Base-by-base conservation (phyloP, 2,888 invertebrate species). In the Polydesmus complanatus region DNA sequence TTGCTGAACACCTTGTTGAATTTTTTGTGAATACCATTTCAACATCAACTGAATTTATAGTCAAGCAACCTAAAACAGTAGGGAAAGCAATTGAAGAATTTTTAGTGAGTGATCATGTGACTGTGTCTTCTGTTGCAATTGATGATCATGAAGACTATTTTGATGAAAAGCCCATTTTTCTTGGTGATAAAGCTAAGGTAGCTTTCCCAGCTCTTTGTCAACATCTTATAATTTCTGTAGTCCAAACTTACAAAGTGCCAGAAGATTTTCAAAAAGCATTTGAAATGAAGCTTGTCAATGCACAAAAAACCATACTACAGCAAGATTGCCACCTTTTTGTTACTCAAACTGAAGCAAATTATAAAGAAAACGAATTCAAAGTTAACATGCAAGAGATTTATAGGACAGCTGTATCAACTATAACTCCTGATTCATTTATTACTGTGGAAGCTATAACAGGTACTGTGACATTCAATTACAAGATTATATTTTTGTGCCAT, bases 141-240 rank as follows among this genome's bases (percentile, higher is more conserved):
- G 50, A 48, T 19, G 61, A 61, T 27, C 22, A 50, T 21, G 61
- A 61, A 22, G 50, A 27, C 19, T 27, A 47, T 11, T 61, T 61
- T 56, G 37, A 27, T 11, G 56, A 56, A 5, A 56, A 56, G 26
- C 63, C 63, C 1, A 57, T 57, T 18, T 64, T 65, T 49, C 54
- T 53, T 23, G 22, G 37, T 49, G 61, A 59, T 25, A 63, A 59
- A 37, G 63, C 63, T 26, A 63, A 59, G 53, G 25, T 48, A 1
- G 54, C 19, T 56, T 58, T 63, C 25, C 57, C 63, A 1, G 48
- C 56, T 22, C 61, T 56, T 27, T 56, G 54, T 1, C 64, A 66
- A 50, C 65, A 68, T 2, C 49, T 70, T 11, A 63, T 67, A 22
- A 63, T 69, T 2, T 63, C 62, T 22, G 66, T 66, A 61, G 63